Base-by-base conservation (phyloP, 2,797 vertebrate species). In the Poecilia wingei region DNA sequence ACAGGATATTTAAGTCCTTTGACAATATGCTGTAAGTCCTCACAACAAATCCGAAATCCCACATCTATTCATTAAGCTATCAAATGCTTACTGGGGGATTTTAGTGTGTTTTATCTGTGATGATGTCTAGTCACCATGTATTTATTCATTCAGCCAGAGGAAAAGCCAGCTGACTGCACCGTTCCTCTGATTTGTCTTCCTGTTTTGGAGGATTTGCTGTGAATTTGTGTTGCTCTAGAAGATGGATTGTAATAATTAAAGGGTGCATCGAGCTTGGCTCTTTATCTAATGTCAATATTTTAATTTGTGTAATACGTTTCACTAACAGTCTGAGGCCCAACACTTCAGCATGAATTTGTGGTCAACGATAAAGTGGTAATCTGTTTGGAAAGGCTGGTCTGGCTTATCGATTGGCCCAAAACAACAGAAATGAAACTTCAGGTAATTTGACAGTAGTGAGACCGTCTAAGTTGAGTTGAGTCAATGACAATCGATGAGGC, bases 241-340 rank as follows among this genome's bases (percentile, higher is more conserved):
- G 64, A 68, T 25, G 25, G 61, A 73, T 3, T 73, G 10, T 41
- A 10, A 51, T 51, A 49, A 51, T 79, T 36, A 73, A 73, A 41
- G 59, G 33, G 55, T 41, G 28, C 33, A 33, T 10, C 72, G 0
- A 41, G 64, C 36, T 25, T 51, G 51, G 31, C 45, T 64, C 70
- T 64, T 47, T 22, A 64, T 79, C 57, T 73, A 66, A 59, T 55
- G 33, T 72, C 70, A 72, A 46, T 47, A 72, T 31, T 72, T 31
- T 47, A 18, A 72, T 47, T 72, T 72, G 70, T 22, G 36, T 69
- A 68, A 68, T 55, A 69, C 10, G 20, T 13, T 41, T 68, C 20
- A 68, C 64, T 68, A 41, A 68, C 22, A 68, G 18, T 41, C 64
- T 12, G 39, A 68, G 36, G 36, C 33, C 36, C 36, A 68, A 41